These are phyloP conservation scores for Arctopsyche grandis DNA, from an alignment of 1,140 invertebrate genomes.

Conservation along the genomic window DNA sequence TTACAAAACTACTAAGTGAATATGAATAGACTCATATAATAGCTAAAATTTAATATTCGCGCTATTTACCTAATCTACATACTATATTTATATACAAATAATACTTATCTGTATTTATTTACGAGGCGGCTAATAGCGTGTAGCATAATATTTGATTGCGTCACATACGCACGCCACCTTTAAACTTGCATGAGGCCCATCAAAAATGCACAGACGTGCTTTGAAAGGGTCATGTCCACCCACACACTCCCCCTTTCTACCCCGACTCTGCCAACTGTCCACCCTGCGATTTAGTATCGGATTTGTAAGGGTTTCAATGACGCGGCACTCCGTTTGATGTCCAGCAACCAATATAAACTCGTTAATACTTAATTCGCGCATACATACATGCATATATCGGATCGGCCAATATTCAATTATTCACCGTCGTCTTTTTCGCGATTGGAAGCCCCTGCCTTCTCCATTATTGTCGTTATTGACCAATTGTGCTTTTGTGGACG, in stretches of 20 bases:
- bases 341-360: not conserved
- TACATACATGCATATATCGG: no score
- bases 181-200: conserved; percentile 17
- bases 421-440: not conserved
- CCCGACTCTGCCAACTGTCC: no score
- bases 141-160: conserved; percentile 23
- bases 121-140: conserved; percentile 5
- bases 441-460: not conserved
- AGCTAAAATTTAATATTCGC: no score
- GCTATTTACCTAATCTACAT: no score
- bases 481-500: not conserved
- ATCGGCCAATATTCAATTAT: not conserved
- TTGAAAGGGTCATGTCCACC: conserved; percentile 7
- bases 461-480: not conserved
- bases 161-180: not conserved
- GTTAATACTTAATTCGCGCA: not conserved
- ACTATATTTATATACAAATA: no score
- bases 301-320: conserved; percentile 27
- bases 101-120: conserved; percentile 1
- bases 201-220: conserved; percentile 10
- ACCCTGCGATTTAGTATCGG: conserved; percentile 9
- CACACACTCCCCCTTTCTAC: not conserved
- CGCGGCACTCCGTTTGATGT: conserved; percentile 7
- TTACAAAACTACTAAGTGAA: no score
- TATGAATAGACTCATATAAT: no score